Evolutionary conservation across 2,113 vertebrate species (phyloP).

Genomic region (Laticauda laticaudata): DNA sequence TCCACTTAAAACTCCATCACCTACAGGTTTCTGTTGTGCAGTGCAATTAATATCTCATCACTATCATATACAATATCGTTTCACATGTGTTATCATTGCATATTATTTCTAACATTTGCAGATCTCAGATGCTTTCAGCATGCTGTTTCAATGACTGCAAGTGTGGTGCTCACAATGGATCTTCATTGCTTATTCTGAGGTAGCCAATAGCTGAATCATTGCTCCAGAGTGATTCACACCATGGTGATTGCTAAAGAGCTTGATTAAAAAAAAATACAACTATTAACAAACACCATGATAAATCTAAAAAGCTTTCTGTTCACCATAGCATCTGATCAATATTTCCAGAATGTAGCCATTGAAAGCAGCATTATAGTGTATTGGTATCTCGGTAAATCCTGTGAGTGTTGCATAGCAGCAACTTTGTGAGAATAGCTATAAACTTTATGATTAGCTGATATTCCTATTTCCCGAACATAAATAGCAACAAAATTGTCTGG

Average conservation of each 20-base stretch:
- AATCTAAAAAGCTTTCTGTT: neutral
- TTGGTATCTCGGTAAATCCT: neutral
- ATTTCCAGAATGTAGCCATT: neutral
- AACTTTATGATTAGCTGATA: neutral
- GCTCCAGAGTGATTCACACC: neutral
- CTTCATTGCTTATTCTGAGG: neutral
- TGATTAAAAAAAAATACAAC: neutral
- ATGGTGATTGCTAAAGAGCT: neutral
- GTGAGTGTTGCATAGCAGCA: neutral
- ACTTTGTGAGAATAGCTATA: neutral
- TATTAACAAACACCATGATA: neutral
- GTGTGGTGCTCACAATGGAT: neutral
- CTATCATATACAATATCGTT: neutral
- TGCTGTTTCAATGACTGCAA: neutral
- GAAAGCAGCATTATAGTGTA: neutral
- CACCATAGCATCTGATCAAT: neutral
- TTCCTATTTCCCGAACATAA: neutral
- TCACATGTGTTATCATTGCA: neutral
- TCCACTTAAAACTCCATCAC: neutral
- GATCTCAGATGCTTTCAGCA: neutral
- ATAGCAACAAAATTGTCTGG: neutral
- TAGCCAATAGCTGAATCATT: neutral
- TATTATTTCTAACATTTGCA: neutral
- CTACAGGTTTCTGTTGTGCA: neutral
- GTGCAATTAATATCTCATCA: neutral